phyloP scores from a whole-genome alignment of 2,113 vertebrate genomes.

The Arothron firmamentum region DNA sequence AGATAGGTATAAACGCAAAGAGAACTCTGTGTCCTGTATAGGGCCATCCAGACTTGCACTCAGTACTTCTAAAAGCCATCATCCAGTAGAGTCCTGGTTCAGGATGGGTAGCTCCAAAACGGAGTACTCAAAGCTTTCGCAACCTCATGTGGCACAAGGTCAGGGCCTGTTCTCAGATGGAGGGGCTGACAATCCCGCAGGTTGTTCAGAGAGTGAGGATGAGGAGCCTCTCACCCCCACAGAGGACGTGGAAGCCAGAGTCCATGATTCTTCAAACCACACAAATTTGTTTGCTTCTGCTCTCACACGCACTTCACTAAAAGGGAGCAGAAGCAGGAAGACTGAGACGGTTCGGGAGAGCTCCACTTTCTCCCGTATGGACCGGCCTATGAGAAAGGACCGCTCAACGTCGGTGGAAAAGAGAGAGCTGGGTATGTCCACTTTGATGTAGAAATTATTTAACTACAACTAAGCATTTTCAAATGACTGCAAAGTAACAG shows the following conservation, averaged over 20 bases:
- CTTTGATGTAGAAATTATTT: not conserved
- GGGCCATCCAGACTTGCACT: constrained; percentile 73
- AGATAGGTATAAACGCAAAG: constrained; percentile 80
- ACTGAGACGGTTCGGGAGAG: constrained; percentile 48
- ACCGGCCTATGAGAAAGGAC: constrained; percentile 81
- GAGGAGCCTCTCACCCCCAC: constrained; percentile 68
- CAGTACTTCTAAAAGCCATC: constrained; percentile 64
- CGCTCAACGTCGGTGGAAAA: constrained; percentile 76
- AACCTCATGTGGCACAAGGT: constrained; percentile 55
- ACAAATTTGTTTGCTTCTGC: constrained; percentile 97
- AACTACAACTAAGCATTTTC: too few species aligned
- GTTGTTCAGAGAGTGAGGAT: constrained; percentile 76
- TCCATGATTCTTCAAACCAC: constrained; percentile 75
- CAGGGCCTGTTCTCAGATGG: constrained; percentile 70
- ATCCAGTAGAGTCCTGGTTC: constrained; percentile 73
- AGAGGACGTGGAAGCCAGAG: constrained; percentile 57
- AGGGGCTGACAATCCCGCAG: constrained; percentile 54
- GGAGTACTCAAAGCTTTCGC: constrained; percentile 73
- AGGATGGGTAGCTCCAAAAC: constrained; percentile 69
- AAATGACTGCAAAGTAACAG: too few species aligned
- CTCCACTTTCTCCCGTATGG: constrained; percentile 65
- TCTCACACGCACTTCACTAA: constrained; percentile 74
- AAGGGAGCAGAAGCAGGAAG: constrained; percentile 62
- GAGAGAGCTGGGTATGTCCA: constrained; percentile 70
- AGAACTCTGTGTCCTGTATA: constrained; percentile 72